Conservation (phyloP, 2,113 vertebrate species). For the Trogon surrucura region DNA sequence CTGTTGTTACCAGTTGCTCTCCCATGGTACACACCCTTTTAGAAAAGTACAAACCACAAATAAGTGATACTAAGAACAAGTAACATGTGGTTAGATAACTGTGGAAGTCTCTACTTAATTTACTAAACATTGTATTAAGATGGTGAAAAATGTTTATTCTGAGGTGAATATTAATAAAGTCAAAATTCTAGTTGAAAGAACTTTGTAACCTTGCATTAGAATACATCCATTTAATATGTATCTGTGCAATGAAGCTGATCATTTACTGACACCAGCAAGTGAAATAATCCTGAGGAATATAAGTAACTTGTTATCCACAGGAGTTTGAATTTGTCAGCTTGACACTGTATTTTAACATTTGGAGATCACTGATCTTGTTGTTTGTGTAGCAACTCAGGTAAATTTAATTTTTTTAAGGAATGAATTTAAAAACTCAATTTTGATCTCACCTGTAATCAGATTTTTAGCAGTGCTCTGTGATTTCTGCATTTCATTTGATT, state of each 20-base stretch:
- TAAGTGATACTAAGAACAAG: background rate
- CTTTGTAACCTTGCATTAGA: background rate
- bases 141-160: background rate
- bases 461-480: slow-evolving; percentile 92
- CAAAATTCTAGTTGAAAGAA: background rate
- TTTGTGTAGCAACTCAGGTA: background rate
- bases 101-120: background rate
- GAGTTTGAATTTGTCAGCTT: background rate
- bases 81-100: background rate
- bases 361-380: background rate
- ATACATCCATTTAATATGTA: background rate
- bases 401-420: background rate
- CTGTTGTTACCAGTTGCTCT: background rate
- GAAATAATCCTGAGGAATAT: background rate
- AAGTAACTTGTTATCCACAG: background rate
- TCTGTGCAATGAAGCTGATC: background rate
- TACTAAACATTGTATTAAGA: background rate
- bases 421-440: background rate
- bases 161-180: background rate
- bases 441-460: slow-evolving; percentile 85
- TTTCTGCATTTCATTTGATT: slow-evolving; percentile 94
- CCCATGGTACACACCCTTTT: background rate
- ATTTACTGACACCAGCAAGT: background rate
- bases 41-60: background rate
- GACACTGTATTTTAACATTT: background rate